A percentile compares a stretch with the other conserved stretches of the same genome.
Conservation (phyloP, 1,140 invertebrate species). For the Drosophila pallidifrons region DNA sequence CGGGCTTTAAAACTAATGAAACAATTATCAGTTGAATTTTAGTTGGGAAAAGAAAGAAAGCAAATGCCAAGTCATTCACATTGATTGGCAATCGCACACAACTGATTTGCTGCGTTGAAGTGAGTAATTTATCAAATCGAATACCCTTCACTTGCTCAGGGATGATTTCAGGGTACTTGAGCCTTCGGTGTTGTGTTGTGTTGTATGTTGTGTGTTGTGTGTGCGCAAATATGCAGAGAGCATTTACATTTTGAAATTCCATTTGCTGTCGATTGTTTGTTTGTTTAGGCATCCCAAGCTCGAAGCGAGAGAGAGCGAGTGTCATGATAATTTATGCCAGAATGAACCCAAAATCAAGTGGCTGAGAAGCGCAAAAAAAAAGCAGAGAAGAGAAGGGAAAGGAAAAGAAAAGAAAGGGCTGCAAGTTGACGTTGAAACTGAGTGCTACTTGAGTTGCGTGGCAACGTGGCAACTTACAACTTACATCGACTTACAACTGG, state of each 20-base stretch:
- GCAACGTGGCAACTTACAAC: conserved; percentile 36
- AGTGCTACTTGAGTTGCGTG: conserved; percentile 50
- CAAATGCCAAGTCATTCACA: neutral
- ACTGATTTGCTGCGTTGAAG: neutral
- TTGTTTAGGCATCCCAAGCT: conserved; percentile 49
- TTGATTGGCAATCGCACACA: neutral
- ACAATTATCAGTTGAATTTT: neutral
- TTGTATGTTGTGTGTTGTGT: no score
- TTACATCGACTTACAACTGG: conserved; percentile 18
- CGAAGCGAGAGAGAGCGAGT: conserved; percentile 5
- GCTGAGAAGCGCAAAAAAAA: neutral
- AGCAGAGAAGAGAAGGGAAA: no score
- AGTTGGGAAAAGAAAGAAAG: neutral
- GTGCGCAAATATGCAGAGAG: neutral
- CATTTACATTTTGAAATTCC: conserved; percentile 33
- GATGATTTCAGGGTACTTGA: conserved; percentile 1
- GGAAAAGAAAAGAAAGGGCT: conserved; percentile 9
- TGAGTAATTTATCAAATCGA: neutral
- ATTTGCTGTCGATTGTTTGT: conserved; percentile 58
- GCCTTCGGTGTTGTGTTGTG: neutral
- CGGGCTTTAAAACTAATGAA: neutral
- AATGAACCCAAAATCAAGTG: conserved; percentile 34
- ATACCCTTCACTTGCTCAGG: neutral
- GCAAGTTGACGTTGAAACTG: conserved; percentile 22
- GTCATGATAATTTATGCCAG: conserved; percentile 64